Evolutionary conservation across 2,113 vertebrate species (phyloP), one percentile per base, ranked within the genome.

Genomic region (Propithecus coquereli): DNA sequence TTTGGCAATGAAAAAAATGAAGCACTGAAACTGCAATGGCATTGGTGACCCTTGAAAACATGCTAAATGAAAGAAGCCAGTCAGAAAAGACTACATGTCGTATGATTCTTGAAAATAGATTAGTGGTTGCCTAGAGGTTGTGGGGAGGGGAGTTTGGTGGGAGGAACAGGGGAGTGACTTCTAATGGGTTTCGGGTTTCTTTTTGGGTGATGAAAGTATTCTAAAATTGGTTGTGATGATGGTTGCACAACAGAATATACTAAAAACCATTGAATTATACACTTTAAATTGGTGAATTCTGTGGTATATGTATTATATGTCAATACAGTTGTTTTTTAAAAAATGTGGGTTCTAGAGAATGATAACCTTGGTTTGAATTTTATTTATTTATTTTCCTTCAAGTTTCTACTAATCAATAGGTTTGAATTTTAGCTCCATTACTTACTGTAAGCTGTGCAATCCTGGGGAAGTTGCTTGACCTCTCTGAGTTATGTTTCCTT

Each of bases 401-500:
- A 63, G 61, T 11, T 63, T 25, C 61, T 63, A 63, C 61, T 63
- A 25, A 63, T 63, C 61, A 63, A 63, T 45, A 91, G 65, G 27
- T 83, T 92, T 87, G 79, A 90, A 88, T 90, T 40, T 23, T 43
- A 71, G 65, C 94, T 94, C 87, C 54, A 88, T 94, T 93, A 34
- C 25, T 76, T 84, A 27, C 66, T 83, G 18, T 76, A 70, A 95
- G 71, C 50, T 94, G 27, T 88, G 68, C 40, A 80, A 2, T 30
- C 32, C 57, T 93, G 45, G 34, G 37, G 52, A 93, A 68, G 10
- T 93, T 95, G 68, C 40, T 80, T 66, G 34, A 88, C 45, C 34
- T 97, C 85, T 63, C 57, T 80, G 27, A 81, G 87, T 95, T 95
- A 85, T 96, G 93, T 97, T 95, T 90, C 61, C 68, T 73, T 68